Base-by-base conservation (phyloP, 2,888 invertebrate species). In the Polylopha cassiicola region DNA sequence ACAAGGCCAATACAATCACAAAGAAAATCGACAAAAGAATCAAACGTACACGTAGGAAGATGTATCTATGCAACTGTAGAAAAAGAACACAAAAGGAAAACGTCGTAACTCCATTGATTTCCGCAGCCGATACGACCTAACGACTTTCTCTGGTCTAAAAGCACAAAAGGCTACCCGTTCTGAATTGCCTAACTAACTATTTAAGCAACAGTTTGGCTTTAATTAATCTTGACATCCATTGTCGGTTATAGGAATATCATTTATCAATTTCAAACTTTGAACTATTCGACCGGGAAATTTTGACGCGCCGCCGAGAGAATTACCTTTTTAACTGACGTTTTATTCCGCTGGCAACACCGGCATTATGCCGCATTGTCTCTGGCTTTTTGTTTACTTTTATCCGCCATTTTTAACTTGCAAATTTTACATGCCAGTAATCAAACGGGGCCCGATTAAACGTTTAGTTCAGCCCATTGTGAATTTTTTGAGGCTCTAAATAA, bases 161-260 rank as follows among this genome's bases (percentile, higher is more conserved):
- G 10, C 43, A 73, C 62, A 78, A 72, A 68, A 64, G 55, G 73
- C 70, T 65, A 65, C 72, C 60, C 70, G 65, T 61, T 69, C 65
- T 67, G 53, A 53, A 52, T 68, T 66, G 60, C 65, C 57, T 81
- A 82, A 80, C 81, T 77, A 81, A 77, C 78, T 82, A 79, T 82
- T 81, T 80, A 77, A 68, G 66, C 61, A 74, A 77, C 72, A 72
- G 66, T 73, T 68, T 58, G 65, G 50, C 72, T 79, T 77, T 84
- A 82, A 84, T 84, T 84, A 81, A 79, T 77, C 80, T 73, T 77
- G 82, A 84, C 82, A 80, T 63, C 58, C 53, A 65, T 75, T 81
- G 77, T 80, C 46, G 45, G 26, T 39, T 51, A 64, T 65, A 55
- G 58, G 65, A 58, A 64, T 64, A 79, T 74, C 82, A 84, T 84